Evolutionary conservation across 2,888 invertebrate genomes (phyloP).

Genomic region (Cybosia mesomella): DNA sequence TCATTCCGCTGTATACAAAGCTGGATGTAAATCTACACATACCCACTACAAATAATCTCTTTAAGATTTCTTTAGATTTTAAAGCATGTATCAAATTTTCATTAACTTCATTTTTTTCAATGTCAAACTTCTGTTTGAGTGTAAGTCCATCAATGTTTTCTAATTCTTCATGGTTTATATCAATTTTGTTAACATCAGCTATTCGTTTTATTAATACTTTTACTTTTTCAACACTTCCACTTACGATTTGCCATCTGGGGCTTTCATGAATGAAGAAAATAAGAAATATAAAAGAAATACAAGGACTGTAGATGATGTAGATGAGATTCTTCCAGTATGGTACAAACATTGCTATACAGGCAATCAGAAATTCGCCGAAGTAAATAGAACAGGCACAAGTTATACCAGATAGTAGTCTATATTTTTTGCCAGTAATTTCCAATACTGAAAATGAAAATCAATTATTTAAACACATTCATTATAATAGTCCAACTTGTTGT

Average conservation of each 20-base stretch:
- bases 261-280: conserved; percentile 70
- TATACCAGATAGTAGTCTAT: conserved; percentile 70
- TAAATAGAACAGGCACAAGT: conserved; percentile 71
- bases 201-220: conserved; percentile 62
- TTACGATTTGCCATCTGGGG: conserved; percentile 76
- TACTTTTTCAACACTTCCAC: conserved; percentile 67
- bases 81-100: conserved; percentile 66
- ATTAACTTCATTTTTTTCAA: conserved; percentile 60
- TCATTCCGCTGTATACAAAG: conserved; percentile 76
- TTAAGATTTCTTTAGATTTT: conserved; percentile 67
- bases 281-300: conserved; percentile 63
- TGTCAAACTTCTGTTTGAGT: conserved; percentile 67
- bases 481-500: neutral
- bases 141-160: conserved; percentile 58
- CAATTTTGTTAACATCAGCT: conserved; percentile 67
- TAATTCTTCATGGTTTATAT: conserved; percentile 63
- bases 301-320: conserved; percentile 69
- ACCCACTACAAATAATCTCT: conserved; percentile 61
- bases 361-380: conserved; percentile 71
- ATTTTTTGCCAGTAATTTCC: conserved; percentile 70
- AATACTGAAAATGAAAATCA: conserved; percentile 63
- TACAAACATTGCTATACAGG: conserved; percentile 69
- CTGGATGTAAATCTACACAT: conserved; percentile 67
- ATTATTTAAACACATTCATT: neutral
- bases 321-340: conserved; percentile 74